These are phyloP conservation scores for Apodemia mormo DNA, from an alignment of 2,888 invertebrate genomes.

Conservation along the genomic window DNA sequence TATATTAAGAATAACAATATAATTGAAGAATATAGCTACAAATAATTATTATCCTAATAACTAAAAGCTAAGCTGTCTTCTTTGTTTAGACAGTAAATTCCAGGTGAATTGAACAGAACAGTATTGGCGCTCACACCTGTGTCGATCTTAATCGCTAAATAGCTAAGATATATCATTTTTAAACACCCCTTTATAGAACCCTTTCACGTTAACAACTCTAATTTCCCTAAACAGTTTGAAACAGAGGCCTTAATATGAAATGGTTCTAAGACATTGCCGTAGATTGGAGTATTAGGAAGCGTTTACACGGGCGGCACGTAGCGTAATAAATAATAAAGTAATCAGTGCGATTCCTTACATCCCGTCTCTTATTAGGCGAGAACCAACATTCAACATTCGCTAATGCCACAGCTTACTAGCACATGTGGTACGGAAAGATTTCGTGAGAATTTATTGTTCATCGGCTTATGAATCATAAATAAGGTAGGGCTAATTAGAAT, in stretches of 20 bases:
- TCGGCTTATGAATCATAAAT: slow-evolving; percentile 81
- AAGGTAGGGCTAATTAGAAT: slow-evolving; percentile 78
- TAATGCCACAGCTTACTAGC: slow-evolving; percentile 75
- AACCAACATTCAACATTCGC: slow-evolving; percentile 79
- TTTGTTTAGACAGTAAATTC: background rate
- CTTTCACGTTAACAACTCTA: slow-evolving; percentile 43
- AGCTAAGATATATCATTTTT: slow-evolving; percentile 9
- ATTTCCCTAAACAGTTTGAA: slow-evolving; percentile 20
- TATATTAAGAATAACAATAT: too few species aligned
- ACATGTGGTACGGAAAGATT: slow-evolving; percentile 80
- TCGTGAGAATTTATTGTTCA: slow-evolving; percentile 76
- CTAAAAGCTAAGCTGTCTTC: background rate
- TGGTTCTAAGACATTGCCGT: slow-evolving; percentile 60
- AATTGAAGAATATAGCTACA: too few species aligned
- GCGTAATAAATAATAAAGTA: slow-evolving; percentile 81
- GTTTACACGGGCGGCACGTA: slow-evolving; percentile 80
- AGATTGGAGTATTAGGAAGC: slow-evolving; percentile 76
- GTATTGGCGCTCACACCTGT: slow-evolving; percentile 11
- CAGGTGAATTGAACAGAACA: background rate
- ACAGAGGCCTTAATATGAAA: slow-evolving; percentile 45
- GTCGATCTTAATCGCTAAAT: slow-evolving; percentile 6
- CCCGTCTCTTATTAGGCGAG: slow-evolving; percentile 79
- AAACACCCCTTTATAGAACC: slow-evolving; percentile 47
- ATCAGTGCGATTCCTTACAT: slow-evolving; percentile 81
- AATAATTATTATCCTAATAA: background rate